These are phyloP conservation scores for Nestor notabilis DNA, from an alignment of 2,113 vertebrate genomes.

Conservation along the genomic window DNA sequence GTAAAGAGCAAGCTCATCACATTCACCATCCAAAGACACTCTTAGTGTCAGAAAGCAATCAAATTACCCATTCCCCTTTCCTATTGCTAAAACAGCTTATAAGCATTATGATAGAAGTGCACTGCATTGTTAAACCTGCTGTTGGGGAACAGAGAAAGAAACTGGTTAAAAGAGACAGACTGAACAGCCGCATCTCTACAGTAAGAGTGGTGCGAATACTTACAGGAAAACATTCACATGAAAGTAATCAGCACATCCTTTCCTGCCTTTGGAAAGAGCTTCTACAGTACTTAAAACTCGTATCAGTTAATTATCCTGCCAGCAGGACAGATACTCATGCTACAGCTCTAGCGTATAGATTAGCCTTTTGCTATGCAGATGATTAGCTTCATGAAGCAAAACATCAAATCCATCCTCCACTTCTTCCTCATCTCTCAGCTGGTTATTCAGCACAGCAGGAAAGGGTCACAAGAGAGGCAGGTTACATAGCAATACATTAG, in stretches of 20 bases:
- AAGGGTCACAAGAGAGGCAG: not conserved
- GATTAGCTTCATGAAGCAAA: not conserved
- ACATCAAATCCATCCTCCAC: not conserved
- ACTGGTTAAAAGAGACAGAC: not conserved
- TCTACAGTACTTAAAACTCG: not conserved
- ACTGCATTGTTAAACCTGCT: not conserved
- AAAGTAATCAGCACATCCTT: not conserved
- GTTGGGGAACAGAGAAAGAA: not conserved
- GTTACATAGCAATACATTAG: not conserved
- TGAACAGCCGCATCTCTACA: not conserved
- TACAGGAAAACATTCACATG: accelerated
- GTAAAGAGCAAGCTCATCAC: not conserved
- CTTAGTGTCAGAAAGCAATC: not conserved
- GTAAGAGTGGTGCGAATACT: not conserved
- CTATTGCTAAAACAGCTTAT: not conserved
- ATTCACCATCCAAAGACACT: not conserved
- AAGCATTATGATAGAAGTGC: not conserved
- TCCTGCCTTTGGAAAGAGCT: not conserved
- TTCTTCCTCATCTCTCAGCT: not conserved
- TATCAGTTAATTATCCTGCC: not conserved
- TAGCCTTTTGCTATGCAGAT: not conserved
- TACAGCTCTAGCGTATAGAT: not conserved
- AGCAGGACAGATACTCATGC: not conserved
- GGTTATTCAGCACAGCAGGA: not conserved
- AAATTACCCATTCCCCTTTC: not conserved